phyloP scores from a whole-genome alignment of 2,888 invertebrate genomes.

The Pyrgus malvae region DNA sequence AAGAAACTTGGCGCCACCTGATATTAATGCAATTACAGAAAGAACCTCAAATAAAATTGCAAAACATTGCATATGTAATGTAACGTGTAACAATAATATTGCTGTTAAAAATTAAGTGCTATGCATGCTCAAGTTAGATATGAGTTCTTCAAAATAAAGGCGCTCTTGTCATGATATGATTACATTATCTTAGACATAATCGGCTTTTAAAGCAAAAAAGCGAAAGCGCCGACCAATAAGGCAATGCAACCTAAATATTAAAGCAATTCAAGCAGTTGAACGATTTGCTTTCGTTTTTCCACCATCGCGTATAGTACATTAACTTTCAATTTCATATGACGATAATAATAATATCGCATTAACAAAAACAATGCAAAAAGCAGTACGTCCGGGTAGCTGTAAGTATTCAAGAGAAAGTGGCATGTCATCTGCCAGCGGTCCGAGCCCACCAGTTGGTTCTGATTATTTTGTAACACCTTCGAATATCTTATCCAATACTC shows the following conservation, averaged over 20 bases:
- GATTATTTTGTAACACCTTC: conserved; percentile 56
- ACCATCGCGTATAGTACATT: conserved; percentile 56
- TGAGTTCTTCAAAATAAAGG: conserved; percentile 4
- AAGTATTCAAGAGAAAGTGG: conserved; percentile 64
- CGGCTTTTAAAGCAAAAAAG: conserved; percentile 37
- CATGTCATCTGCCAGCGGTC: conserved; percentile 57
- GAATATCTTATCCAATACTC: conserved; percentile 44
- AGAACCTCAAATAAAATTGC: conserved; percentile 18
- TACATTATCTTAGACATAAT: conserved; percentile 40
- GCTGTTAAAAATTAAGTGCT: too few relatives aligned
- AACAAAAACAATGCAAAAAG: conserved; percentile 70
- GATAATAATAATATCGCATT: conserved; percentile 64
- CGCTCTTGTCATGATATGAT: conserved; percentile 12
- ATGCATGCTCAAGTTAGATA: too few relatives aligned
- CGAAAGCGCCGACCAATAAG: conserved; percentile 33
- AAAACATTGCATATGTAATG: too few relatives aligned
- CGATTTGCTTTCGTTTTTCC: conserved; percentile 66
- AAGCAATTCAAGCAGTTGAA: conserved; percentile 43
- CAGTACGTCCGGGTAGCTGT: conserved; percentile 61
- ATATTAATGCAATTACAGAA: conserved; percentile 16
- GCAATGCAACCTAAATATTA: conserved; percentile 44
- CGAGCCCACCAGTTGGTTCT: conserved; percentile 40
- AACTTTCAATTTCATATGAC: conserved; percentile 68
- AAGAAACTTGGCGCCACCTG: too few relatives aligned
- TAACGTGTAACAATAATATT: too few relatives aligned